Conservation (phyloP, 2,888 invertebrate species). For the Acanthacorydalis orientalis region DNA sequence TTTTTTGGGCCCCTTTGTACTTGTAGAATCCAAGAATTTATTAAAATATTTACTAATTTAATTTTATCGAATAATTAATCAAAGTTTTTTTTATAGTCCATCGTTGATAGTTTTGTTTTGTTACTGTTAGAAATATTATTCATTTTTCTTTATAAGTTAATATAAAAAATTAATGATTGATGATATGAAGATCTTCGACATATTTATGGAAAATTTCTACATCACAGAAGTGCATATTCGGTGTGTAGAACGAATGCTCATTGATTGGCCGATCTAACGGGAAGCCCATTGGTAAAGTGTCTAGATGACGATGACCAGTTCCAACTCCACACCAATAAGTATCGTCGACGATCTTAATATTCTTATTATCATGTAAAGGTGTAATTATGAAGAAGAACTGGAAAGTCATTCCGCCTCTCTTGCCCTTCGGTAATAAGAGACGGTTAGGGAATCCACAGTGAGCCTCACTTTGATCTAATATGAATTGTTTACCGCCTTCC, state of each 20-base stretch:
- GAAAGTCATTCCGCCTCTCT: conserved; percentile 40
- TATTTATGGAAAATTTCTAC: conserved; percentile 45
- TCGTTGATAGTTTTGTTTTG: no score
- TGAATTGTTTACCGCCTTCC: conserved; percentile 28
- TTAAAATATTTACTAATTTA: no score
- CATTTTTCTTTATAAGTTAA: no score
- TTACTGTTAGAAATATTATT: no score
- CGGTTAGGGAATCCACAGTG: conserved; percentile 43
- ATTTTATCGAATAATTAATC: no score
- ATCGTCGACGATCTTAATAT: conserved; percentile 26
- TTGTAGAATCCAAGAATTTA: no score
- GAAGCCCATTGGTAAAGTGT: conserved; percentile 50
- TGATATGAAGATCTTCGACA: conserved; percentile 15
- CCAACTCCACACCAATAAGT: conserved; percentile 34
- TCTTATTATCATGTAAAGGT: conserved; percentile 25
- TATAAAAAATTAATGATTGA: conserved; percentile 6
- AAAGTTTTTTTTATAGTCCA: no score
- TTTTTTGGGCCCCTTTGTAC: no score
- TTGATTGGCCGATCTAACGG: conserved; percentile 54
- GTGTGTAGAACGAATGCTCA: conserved; percentile 38
- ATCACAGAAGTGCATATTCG: conserved; percentile 51
- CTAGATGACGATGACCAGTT: conserved; percentile 31
- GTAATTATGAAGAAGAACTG: conserved; percentile 32
- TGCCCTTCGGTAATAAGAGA: conserved; percentile 46
- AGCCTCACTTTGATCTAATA: conserved; percentile 29